Conservation (phyloP, 2,797 vertebrate genomes). For the Crotalus adamanteus region DNA sequence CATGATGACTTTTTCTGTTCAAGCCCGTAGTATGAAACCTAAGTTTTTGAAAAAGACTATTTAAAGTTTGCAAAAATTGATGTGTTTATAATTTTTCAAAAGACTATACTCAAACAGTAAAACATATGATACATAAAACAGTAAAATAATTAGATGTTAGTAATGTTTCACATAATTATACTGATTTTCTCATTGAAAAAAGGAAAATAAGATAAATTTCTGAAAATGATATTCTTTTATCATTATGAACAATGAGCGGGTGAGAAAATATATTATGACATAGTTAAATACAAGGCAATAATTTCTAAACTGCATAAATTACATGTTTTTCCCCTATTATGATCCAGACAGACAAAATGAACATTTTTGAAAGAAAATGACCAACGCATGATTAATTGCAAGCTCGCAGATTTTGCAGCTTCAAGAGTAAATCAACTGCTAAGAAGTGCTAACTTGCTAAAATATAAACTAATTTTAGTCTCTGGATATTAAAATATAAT, state of each 20-base stretch:
- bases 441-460: constrained; percentile 91
- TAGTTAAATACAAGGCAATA: constrained; percentile 68
- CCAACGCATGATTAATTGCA: constrained; percentile 82
- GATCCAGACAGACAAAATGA: constrained; percentile 78
- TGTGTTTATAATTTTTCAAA: not conserved
- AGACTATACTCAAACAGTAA: not conserved
- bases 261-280: constrained; percentile 58
- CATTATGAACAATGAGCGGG: constrained; percentile 39
- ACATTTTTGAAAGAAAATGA: constrained; percentile 77
- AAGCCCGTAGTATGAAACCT: fast-evolving
- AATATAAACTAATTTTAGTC: constrained; percentile 93
- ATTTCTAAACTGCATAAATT: constrained; percentile 81
- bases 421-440: constrained; percentile 88
- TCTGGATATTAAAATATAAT: constrained; percentile 93
- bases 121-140: not conserved
- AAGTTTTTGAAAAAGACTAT: not conserved
- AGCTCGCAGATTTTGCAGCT: constrained; percentile 86
- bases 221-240: constrained; percentile 48
- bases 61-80: not conserved
- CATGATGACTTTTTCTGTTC: not conserved
- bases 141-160: constrained; percentile 13
- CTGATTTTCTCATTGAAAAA: constrained; percentile 19
- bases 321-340: constrained; percentile 80
- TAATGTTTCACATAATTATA: constrained; percentile 36
- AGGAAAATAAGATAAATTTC: constrained; percentile 54